Conservation (phyloP, 2,888 invertebrate genomes). For the Itoplectis maculator region DNA sequence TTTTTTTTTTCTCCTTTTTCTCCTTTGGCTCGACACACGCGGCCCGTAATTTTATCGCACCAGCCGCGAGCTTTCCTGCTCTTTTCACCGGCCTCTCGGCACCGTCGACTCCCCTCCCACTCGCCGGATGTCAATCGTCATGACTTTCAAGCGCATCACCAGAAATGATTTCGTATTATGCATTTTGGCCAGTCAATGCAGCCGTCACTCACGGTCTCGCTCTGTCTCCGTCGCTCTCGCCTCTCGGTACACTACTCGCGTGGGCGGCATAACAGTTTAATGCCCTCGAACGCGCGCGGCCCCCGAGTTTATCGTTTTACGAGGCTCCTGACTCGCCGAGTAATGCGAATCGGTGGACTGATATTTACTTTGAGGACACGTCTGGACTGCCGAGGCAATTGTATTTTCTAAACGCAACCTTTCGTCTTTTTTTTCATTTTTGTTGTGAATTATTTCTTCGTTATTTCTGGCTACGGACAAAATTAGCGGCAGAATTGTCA, state of each 20-base stretch:
- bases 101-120: not conserved
- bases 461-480: not conserved
- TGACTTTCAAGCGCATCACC: conserved; percentile 42
- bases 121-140: conserved; percentile 23
- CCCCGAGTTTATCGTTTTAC: conserved; percentile 68
- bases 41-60: conserved; percentile 77
- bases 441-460: not conserved
- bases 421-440: not conserved
- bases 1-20: not conserved
- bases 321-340: conserved; percentile 54
- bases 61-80: conserved; percentile 34
- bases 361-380: conserved; percentile 9
- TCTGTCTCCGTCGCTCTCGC: not conserved
- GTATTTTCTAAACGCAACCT: not conserved
- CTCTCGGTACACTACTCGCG: conserved; percentile 25
- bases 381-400: not conserved
- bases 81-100: conserved; percentile 41
- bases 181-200: conserved; percentile 54
- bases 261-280: conserved; percentile 43
- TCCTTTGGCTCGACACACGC: conserved; percentile 54
- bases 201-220: conserved; percentile 1
- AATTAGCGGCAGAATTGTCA: too few relatives aligned
- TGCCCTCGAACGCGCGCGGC: conserved; percentile 8
- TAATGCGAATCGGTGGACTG: conserved; percentile 18
- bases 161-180: conserved; percentile 71